Base-by-base conservation (phyloP, 1,140 invertebrate species). In the Nasonia giraulti region DNA sequence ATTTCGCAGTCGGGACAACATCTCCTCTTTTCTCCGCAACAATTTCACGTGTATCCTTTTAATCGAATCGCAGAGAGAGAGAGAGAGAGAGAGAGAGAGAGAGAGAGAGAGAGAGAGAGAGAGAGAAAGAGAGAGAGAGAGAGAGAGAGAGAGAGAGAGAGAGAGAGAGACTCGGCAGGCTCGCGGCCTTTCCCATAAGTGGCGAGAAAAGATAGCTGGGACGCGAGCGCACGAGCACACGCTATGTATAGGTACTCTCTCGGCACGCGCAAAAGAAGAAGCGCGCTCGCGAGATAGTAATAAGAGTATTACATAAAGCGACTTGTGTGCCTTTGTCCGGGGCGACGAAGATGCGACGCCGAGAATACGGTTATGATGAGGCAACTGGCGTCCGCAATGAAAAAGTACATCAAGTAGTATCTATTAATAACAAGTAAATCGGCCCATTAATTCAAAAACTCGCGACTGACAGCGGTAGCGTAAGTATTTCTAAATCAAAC, bases 301-400 rank as follows among this genome's bases (percentile, higher is more conserved):
- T 50, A 77, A 50, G 75, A 77, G 44, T 66, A 62, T 79, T 79
- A 79, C 77, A 79, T 79, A 79, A 79, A 66, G 11, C 44, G 17
- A n/a, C 44, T 37, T 55, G 44, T 74, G 62, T 71, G 68, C 33
- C 77, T 79, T 66, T 79, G 55, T 79, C 55, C 33, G 8, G 27
- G 33, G n/a, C 44, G 20, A 27, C 20, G 33, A 37, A 75, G 73
- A 40, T 2, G 37, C 20, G 33, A 20, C 11, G 27, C 40, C 33
- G 4, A 68, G 20, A 44, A 77, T 20, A 75, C 37, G 37, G 20
- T 77, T 47, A 50, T 55, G 75, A 66, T 79, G 77, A 66, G 77
- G 77, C 55, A 79, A 79, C 77, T 17, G 40, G 40, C 8, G 40
- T 44, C 40, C 40, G 40, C 40, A 0, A 10, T 44, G 6, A 44